Percentiles rank a stretch among this genome's conserved stretches.
Evolutionary conservation across 2,113 vertebrate species (phyloP).

Genomic region (Lophius piscatorius): DNA sequence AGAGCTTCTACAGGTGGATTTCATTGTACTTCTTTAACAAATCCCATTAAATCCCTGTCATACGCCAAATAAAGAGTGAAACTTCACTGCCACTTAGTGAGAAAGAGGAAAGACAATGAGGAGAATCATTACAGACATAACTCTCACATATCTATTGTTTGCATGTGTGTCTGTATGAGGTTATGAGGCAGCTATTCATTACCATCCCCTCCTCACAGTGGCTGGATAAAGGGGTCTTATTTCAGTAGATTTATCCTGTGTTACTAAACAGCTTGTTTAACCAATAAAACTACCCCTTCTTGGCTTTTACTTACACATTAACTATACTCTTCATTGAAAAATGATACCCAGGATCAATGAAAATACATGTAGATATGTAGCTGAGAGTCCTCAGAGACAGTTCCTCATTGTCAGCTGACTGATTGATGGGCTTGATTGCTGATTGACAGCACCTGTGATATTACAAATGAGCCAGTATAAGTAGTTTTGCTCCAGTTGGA

Average conservation of each 20-base stretch:
- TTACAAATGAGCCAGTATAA: slow-evolving; percentile 27
- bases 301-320: not conserved
- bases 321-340: not conserved
- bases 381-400: not conserved
- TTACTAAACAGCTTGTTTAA: slow-evolving; percentile 18
- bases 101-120: slow-evolving; percentile 9
- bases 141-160: slow-evolving; percentile 14
- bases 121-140: no score
- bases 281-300: slow-evolving; percentile 5
- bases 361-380: not conserved
- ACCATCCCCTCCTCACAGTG: slow-evolving; percentile 22
- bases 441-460: slow-evolving; percentile 52
- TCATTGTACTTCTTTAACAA: no score
- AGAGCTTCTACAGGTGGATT: no score
- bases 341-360: not conserved
- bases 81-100: no score
- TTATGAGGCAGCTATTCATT: slow-evolving; percentile 37
- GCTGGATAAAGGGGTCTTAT: slow-evolving; percentile 11
- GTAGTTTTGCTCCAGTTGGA: no score
- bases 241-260: slow-evolving; percentile 3
- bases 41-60: no score
- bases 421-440: slow-evolving; percentile 38
- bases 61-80: no score
- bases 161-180: slow-evolving; percentile 17
- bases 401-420: slow-evolving; percentile 9